Base-by-base conservation (phyloP, 2,797 vertebrate genomes). In the Sarcophilus harrisii region DNA sequence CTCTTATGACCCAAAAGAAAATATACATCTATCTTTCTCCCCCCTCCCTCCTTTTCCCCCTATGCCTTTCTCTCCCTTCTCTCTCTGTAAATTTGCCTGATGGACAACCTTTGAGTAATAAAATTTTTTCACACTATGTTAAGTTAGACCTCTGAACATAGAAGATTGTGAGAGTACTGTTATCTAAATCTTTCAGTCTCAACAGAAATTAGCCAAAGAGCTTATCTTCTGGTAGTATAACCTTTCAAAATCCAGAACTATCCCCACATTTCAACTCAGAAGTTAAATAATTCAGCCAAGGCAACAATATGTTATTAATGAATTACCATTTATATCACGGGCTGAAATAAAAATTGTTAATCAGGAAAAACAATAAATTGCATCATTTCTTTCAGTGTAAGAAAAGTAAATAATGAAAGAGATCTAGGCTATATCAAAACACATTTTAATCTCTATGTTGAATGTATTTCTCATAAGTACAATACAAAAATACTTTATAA, bases 271-370 rank as follows among this genome's bases (percentile, higher is more conserved):
- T n/a, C 14, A 58, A 58, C 58, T 59, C 1, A 59, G 58, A 59
- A 73, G 66, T 73, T 73, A 73, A 73, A 38, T 73, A 73, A 73
- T 21, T n/a, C 1, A 92, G 66, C 62, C 29, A 81, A 91, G 4
- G 1, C 57, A 11, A 91, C 38, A 14, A 24, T 54, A 57, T 14
- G 4, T 32, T 58, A 57, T 90, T 58, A 66, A n/a, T 60, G 55
- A n/a, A 66, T 8, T 92, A 1, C 29, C 73, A 66, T 28, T 87
- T 94, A 58, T 96, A 92, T 57, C 28, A 94, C 66, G 12, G 10
- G 32, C 55, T 58, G 89, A 73, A 73, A 96, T 52, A 96, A 95
- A 87, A 24, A 59, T 89, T 57, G 57, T 93, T 57, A 38, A 91
- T 58, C 0, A 54, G 32, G 9, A 45, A 81, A 81, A 38, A 24